Conservation (phyloP, 2,113 vertebrate genomes). For the Pandion haliaetus region DNA sequence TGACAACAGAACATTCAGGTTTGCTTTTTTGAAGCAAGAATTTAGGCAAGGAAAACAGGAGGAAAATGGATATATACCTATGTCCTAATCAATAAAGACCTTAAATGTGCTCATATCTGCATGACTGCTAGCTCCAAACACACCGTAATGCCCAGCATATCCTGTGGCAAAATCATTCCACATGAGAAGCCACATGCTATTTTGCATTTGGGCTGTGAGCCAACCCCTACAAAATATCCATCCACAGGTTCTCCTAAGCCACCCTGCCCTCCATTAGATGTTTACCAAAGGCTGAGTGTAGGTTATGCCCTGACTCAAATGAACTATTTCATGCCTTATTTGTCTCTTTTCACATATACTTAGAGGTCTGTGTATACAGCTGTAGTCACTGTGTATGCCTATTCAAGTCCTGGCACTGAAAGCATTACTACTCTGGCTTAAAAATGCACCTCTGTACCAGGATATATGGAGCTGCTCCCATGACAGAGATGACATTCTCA, state of each 20-base stretch:
- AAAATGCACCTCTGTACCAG: not conserved
- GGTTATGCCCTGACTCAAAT: not conserved
- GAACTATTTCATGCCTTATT: slow-evolving; percentile 12
- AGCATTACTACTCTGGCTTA: not conserved
- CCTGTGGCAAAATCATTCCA: not conserved
- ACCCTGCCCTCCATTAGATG: not conserved
- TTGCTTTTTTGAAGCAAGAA: not conserved
- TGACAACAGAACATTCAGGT: not conserved
- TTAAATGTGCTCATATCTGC: not conserved
- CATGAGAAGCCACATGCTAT: not conserved
- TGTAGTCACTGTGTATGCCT: not conserved
- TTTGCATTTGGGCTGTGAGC: not conserved
- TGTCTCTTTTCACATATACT: not conserved
- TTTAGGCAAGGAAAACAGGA: not conserved
- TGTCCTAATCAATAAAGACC: not conserved
- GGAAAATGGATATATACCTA: not conserved
- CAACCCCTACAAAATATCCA: not conserved
- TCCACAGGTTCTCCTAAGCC: not conserved
- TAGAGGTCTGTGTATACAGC: not conserved
- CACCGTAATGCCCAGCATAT: not conserved
- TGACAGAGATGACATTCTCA: not conserved
- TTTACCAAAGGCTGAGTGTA: not conserved
- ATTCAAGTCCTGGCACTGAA: not conserved
- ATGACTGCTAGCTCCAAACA: not conserved
- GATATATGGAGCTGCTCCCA: not conserved